Percentiles rank a stretch among this genome's conserved stretches.
Evolutionary conservation across 2,888 invertebrate species (phyloP).

Genomic region (Euzophera pinguis): DNA sequence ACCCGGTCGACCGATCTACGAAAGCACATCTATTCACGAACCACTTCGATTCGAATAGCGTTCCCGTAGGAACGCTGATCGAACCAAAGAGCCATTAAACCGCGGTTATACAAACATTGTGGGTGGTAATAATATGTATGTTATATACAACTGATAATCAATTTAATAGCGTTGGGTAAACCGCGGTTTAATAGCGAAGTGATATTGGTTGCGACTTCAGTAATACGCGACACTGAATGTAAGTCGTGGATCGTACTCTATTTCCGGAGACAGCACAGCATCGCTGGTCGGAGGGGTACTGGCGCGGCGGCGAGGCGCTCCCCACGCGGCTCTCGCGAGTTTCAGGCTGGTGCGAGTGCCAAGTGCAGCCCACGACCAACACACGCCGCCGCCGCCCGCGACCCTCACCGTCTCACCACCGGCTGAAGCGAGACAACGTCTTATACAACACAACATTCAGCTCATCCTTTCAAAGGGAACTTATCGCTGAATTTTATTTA

Average conservation of each 20-base stretch:
- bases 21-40: slow-evolving; percentile 59
- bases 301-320: slow-evolving; percentile 54
- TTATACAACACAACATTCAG: neutral
- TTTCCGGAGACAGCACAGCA: slow-evolving; percentile 81
- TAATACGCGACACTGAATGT: slow-evolving; percentile 56
- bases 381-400: slow-evolving; percentile 24
- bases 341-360: slow-evolving; percentile 63
- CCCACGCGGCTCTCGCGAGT: slow-evolving; percentile 58
- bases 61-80: slow-evolving; percentile 58
- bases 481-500: too few relatives aligned
- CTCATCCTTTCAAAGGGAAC: neutral
- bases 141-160: slow-evolving; percentile 23
- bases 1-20: slow-evolving; percentile 69
- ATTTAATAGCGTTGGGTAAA: slow-evolving; percentile 47
- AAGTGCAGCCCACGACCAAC: slow-evolving; percentile 44
- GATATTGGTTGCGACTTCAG: slow-evolving; percentile 40
- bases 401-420: slow-evolving; percentile 8
- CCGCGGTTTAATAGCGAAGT: slow-evolving; percentile 62
- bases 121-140: slow-evolving; percentile 10
- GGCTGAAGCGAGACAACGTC: neutral
- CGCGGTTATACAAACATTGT: slow-evolving; percentile 32
- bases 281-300: slow-evolving; percentile 81
- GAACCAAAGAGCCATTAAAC: slow-evolving; percentile 53
- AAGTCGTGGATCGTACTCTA: slow-evolving; percentile 69
- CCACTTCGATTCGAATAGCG: slow-evolving; percentile 46